Conservation (phyloP, 2,888 invertebrate genomes). For the Melanotus villosus region DNA sequence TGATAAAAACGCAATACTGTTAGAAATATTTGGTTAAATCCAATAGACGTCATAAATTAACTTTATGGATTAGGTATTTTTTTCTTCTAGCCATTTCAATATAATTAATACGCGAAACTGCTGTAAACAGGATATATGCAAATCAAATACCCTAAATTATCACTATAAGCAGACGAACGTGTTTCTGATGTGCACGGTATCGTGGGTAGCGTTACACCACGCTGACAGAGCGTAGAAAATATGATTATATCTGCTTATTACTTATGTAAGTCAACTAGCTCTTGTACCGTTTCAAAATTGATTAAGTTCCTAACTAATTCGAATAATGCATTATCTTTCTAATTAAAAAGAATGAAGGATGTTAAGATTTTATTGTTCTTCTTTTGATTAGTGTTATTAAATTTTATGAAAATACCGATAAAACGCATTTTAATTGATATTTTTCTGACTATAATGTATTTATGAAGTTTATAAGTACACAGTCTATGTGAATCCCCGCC, state of each 20-base stretch:
- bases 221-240: constrained; percentile 42
- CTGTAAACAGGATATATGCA: constrained; percentile 26
- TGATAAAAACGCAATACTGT: too few species aligned
- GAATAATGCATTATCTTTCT: neutral
- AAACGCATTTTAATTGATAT: too few species aligned
- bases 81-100: neutral
- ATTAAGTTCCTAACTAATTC: constrained; percentile 24
- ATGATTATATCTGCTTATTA: constrained; percentile 45
- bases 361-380: too few species aligned
- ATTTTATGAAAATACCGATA: too few species aligned
- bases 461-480: too few species aligned
- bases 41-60: neutral
- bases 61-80: neutral
- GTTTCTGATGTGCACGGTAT: constrained; percentile 35
- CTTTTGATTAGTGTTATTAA: too few species aligned
- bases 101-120: constrained; percentile 6
- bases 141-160: constrained; percentile 38
- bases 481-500: too few species aligned
- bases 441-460: too few species aligned
- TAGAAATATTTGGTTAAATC: too few species aligned
- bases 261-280: constrained; percentile 38
- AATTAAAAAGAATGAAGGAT: too few species aligned
- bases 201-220: constrained; percentile 35
- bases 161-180: constrained; percentile 39
- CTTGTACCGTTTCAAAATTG: constrained; percentile 36